Base-by-base conservation (phyloP, 2,888 invertebrate species). In the Lasioglossum leucozonium region DNA sequence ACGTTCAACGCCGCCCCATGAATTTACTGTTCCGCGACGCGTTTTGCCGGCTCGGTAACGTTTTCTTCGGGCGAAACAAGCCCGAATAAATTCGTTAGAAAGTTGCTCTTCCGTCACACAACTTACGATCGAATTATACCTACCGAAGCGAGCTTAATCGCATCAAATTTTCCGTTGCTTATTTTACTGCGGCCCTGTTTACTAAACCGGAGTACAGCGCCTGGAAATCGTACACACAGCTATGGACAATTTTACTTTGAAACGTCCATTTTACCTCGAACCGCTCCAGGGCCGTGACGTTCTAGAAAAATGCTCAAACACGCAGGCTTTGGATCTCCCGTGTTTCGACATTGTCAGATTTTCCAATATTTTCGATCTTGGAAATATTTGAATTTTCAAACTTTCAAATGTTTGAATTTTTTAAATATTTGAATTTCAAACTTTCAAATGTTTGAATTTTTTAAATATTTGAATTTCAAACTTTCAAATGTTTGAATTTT, bases 131-230 rank as follows among this genome's bases (percentile, higher is more conserved):
- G 65, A 67, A 44, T 82, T n/a, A n/a, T 82, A 82, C 62, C 40
- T 34, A 18, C 74, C 58, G 55, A 37, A 51, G 72, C 65, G 30
- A 37, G 16, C 51, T 65, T 65, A 81, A 67, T 73, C 67, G 81
- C 47, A 72, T 67, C 55, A 72, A 80, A 80, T 82, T 67, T 65
- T 47, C 26, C 79, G 81, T 72, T 65, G 72, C 51, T 79, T 79
- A 55, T 26, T 26, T 42, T 40, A n/a, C 72, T 1, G 37, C n/a
- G 67, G n/a, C n/a, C 22, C n/a, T 62, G 40, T 67, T 67, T 37
- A 10, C 37, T 4, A n/a, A 67, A 37, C 4, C 13, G n/a, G 4
- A 40, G 37, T n/a, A 30, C 62, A 0, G 26, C 30, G 62, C 26
- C 16, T 6, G 30, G 26, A 16, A 30, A 62, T 62, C 30, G 30